These are phyloP conservation scores for Spea hammondii DNA, from an alignment of 2,797 vertebrate genomes.

Conservation along the genomic window DNA sequence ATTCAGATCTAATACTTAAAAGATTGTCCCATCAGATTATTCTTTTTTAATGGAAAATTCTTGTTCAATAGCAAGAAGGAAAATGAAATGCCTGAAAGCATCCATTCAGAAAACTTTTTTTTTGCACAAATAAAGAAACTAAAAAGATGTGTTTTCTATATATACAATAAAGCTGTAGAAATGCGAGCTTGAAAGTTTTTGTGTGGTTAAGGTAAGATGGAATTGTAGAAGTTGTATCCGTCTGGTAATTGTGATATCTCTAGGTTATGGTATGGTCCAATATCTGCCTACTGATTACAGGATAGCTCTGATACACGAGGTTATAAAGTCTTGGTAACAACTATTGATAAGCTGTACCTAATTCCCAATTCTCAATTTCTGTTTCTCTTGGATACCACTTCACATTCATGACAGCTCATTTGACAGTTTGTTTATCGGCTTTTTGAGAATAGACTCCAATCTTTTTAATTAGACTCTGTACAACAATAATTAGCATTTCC, in stretches of 20 bases:
- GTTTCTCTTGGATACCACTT: background rate
- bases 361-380: background rate
- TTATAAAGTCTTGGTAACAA: background rate
- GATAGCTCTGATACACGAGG: too few relatives aligned
- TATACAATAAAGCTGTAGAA: too few relatives aligned
- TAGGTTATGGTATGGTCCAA: background rate
- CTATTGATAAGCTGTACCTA: background rate
- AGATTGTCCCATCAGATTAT: conserved; percentile 1
- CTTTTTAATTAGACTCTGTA: conserved; percentile 21
- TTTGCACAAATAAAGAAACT: too few relatives aligned
- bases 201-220: too few relatives aligned
- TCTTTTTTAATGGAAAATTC: background rate
- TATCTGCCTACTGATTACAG: background rate
- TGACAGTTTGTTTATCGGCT: background rate
- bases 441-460: conserved; percentile 4
- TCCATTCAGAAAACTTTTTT: too few relatives aligned
- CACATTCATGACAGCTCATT: background rate
- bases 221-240: too few relatives aligned
- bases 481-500: conserved; percentile 21
- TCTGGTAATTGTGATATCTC: too few relatives aligned
- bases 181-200: too few relatives aligned
- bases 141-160: too few relatives aligned
- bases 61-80: background rate
- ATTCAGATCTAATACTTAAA: conserved; percentile 1
- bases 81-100: too few relatives aligned